Evolutionary conservation across 1,140 invertebrate genomes (phyloP).

Genomic region (Dreissena polymorpha): DNA sequence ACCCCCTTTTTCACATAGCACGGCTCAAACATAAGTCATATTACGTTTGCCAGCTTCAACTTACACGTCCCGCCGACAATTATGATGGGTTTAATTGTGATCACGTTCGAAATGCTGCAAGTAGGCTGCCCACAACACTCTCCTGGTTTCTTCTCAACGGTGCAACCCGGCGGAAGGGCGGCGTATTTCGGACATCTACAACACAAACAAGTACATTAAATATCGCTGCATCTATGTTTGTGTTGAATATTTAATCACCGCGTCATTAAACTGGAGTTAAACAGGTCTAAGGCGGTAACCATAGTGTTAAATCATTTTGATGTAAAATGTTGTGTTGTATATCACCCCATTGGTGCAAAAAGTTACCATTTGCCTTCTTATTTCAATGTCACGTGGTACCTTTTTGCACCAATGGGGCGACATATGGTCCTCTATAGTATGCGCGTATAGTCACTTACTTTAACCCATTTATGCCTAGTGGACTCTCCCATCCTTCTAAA

Average conservation of each 20-base stretch:
- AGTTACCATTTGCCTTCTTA: no score
- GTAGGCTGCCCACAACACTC: conserved; percentile 61
- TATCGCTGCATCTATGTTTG: not conserved
- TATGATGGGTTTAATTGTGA: conserved; percentile 35
- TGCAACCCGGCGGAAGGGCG: conserved; percentile 60
- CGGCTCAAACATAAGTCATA: not conserved
- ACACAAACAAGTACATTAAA: not conserved
- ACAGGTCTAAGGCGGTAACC: not conserved
- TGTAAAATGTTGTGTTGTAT: not conserved
- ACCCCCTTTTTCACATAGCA: not conserved
- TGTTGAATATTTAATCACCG: not conserved
- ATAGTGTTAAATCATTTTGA: not conserved
- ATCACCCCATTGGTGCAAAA: no score
- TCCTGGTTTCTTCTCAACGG: conserved; percentile 55
- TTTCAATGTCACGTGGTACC: no score
- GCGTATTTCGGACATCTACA: conserved; percentile 63
- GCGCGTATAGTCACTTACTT: no score
- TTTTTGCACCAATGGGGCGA: no score
- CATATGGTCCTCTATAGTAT: not conserved
- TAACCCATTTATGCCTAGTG: no score
- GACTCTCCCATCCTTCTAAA: no score
- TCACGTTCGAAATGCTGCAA: conserved; percentile 52
- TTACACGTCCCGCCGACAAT: conserved; percentile 55
- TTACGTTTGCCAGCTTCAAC: not conserved
- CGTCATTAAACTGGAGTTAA: not conserved